These are phyloP conservation scores for Meliscaeva auricollis DNA, from an alignment of 2,888 invertebrate genomes.

Conservation along the genomic window DNA sequence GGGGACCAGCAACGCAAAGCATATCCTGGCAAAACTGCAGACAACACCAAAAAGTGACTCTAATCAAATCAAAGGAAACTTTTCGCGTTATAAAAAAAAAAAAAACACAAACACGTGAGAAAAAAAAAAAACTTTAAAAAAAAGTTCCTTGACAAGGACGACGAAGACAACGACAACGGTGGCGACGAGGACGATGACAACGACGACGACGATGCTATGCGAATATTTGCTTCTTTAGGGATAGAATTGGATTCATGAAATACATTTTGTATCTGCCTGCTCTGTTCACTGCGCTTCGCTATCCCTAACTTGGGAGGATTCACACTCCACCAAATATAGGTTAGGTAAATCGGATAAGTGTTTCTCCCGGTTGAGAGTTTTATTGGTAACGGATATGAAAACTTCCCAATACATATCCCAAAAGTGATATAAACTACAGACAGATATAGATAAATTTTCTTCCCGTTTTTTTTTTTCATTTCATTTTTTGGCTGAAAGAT, in stretches of 20 bases:
- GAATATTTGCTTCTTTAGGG: conserved; percentile 12
- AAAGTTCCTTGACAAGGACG: conserved; percentile 15
- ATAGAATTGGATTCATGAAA: conserved; percentile 13
- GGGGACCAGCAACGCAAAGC: not conserved
- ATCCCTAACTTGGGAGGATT: conserved; percentile 14
- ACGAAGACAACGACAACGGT: not conserved
- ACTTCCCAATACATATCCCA: conserved; percentile 36
- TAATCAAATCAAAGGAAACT: conserved; percentile 73
- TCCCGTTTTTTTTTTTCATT: not conserved
- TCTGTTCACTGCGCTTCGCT: not conserved
- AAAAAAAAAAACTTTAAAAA: conserved; percentile 51
- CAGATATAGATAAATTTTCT: conserved; percentile 32
- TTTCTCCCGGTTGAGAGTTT: conserved; percentile 30
- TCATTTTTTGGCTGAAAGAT: conserved; percentile 3
- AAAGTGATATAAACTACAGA: conserved; percentile 40
- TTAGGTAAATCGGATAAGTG: conserved; percentile 32
- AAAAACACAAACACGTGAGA: conserved; percentile 50
- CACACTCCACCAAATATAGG: conserved; percentile 11
- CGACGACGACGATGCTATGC: not conserved
- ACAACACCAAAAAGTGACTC: conserved; percentile 66
- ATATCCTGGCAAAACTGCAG: conserved; percentile 48
- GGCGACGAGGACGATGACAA: not conserved
- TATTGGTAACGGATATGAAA: conserved; percentile 40
- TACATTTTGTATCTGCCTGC: conserved; percentile 20
- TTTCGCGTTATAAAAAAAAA: conserved; percentile 40